Evolutionary conservation across 2,797 vertebrate genomes (phyloP), one percentile per base, ranked within the genome.

Genomic region (Pseudochirops cupreus): DNA sequence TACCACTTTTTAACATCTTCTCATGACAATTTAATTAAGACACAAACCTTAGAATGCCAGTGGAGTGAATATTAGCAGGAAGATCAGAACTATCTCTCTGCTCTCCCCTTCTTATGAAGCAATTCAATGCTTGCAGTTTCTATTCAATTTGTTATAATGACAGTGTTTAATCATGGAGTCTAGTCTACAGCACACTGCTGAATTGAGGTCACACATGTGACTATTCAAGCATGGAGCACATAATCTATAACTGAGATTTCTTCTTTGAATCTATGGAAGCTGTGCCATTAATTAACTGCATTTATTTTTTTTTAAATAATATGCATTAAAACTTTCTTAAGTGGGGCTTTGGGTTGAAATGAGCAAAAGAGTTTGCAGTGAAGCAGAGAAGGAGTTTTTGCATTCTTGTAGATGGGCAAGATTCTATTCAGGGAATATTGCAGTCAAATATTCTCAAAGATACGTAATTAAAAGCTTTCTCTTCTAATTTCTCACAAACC

Each of bases 71-170:
- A 98, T 98, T 98, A 98, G 97, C 98, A 98, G 98, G 97, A 97
- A 98, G 97, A 98, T 98, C 98, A 96, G 98, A 98, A 98, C 97
- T 98, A 98, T 98, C 98, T 98, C 97, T 97, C 94, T 98, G 97
- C 97, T 97, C 95, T 97, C 92, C 94, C 97, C 96, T 98, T 98
- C 98, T 98, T 98, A 98, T 93, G 98, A 99, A 98, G 98, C 98
- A 98, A 99, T 99, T 99, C 98, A 98, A 91, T 97, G 98, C 98
- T 98, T 97, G 97, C 58, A 96, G 98, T 98, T 99, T 98, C 98
- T 98, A 98, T 99, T 98, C 99, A 98, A 99, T 99, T 99, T 99
- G 98, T 99, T 99, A 99, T 98, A 99, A 98, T 99, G 99, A 99
- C 99, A 98, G 98, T 97, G 98, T 98, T 99, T 99, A 99, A 99